Percentiles rank a stretch among this genome's conserved stretches.
phyloP scores from a whole-genome alignment of 2,888 invertebrate species.

The Phorcus lineatus region DNA sequence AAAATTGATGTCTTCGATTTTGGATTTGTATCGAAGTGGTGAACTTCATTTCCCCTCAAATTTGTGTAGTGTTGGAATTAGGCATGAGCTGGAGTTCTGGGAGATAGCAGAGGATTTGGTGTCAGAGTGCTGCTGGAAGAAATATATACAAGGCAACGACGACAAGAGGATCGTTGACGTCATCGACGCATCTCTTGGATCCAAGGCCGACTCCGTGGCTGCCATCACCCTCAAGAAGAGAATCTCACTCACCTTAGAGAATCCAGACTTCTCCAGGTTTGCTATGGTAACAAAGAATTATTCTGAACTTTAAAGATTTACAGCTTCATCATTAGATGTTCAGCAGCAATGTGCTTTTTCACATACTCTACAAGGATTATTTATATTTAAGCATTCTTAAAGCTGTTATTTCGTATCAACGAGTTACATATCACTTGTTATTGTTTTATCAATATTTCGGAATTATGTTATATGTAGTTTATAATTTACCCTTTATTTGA shows the following conservation, averaged over 20 bases:
- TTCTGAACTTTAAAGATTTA: no score
- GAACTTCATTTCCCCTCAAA: conserved; percentile 58
- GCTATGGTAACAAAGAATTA: conserved; percentile 24
- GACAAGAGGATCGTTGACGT: conserved; percentile 29
- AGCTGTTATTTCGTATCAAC: no score
- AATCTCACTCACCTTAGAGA: conserved; percentile 29
- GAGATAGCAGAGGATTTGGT: conserved; percentile 52
- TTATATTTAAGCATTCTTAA: no score
- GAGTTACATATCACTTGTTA: no score
- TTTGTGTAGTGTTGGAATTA: conserved; percentile 56
- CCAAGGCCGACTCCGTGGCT: not conserved
- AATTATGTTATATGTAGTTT: no score
- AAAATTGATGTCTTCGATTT: conserved; percentile 46
- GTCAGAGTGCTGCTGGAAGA: conserved; percentile 53
- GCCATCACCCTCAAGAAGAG: not conserved
- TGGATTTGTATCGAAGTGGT: conserved; percentile 53
- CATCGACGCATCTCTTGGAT: conserved; percentile 27
- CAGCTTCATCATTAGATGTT: no score
- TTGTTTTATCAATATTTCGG: no score
- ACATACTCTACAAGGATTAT: no score
- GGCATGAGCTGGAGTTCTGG: conserved; percentile 59
- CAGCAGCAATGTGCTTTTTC: no score
- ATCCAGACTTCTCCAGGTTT: conserved; percentile 21
- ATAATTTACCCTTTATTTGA: no score
- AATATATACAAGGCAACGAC: not conserved